Evolutionary conservation across 2,113 vertebrate genomes (phyloP).

Genomic region (Ptyas mucosa): DNA sequence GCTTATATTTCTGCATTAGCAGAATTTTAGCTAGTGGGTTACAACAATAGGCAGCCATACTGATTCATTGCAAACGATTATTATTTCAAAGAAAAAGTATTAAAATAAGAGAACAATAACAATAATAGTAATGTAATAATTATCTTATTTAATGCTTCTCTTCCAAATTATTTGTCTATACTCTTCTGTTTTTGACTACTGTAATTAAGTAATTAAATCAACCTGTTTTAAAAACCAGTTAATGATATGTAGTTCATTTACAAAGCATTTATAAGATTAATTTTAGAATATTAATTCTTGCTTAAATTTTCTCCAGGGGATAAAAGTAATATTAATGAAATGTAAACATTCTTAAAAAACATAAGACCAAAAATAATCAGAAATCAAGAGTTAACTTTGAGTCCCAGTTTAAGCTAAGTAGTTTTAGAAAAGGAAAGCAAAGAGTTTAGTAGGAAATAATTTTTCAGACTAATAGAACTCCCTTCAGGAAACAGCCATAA

Average conservation of each 20-base stretch:
- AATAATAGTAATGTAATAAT: neutral
- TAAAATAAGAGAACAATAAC: neutral
- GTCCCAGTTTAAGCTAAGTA: neutral
- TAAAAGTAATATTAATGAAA: constrained; percentile 53
- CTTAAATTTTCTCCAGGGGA: constrained; percentile 33
- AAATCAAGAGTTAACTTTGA: constrained; percentile 31
- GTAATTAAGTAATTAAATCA: constrained; percentile 65
- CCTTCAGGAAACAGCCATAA: neutral
- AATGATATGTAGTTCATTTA: constrained; percentile 64
- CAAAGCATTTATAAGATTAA: constrained; percentile 58
- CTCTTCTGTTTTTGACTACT: neutral
- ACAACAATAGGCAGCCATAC: neutral
- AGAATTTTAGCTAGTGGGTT: neutral
- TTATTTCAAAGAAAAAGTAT: constrained; percentile 22
- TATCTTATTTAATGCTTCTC: neutral
- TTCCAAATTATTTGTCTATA: neutral
- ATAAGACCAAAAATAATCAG: constrained; percentile 42
- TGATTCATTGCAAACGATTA: neutral
- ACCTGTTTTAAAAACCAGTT: constrained; percentile 60
- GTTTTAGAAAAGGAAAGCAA: neutral
- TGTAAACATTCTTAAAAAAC: constrained; percentile 49
- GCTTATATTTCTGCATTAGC: constrained; percentile 21
- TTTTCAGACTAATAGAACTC: neutral
- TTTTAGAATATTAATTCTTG: constrained; percentile 43
- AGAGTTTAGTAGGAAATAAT: neutral